A percentile compares a stretch with the other conserved stretches of the same genome.
These are phyloP conservation scores for Pogonomyrmex californicus DNA, from an alignment of 1,140 invertebrate genomes.

Conservation along the genomic window DNA sequence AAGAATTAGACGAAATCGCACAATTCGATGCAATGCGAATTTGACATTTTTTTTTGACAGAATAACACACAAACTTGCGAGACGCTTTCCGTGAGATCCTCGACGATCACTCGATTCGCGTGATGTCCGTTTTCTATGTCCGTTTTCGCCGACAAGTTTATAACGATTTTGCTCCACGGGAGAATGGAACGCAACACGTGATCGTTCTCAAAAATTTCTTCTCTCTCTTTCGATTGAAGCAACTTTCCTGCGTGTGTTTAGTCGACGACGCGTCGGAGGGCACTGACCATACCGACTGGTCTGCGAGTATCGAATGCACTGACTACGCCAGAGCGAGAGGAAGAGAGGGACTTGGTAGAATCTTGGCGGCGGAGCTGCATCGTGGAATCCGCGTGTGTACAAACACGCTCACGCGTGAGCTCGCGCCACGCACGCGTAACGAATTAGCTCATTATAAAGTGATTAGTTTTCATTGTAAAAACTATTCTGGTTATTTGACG, in stretches of 20 bases:
- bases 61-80: slow-evolving; percentile 17
- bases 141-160: slow-evolving; percentile 4
- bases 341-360: slow-evolving; percentile 58
- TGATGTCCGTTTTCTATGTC: background rate
- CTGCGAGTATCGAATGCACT: slow-evolving; percentile 70
- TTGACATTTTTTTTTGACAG: background rate
- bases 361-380: slow-evolving; percentile 36
- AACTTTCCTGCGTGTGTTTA: slow-evolving; percentile 28
- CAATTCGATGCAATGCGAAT: slow-evolving; percentile 16
- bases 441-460: background rate
- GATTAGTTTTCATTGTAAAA: background rate
- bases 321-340: slow-evolving; percentile 49
- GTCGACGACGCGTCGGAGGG: slow-evolving; percentile 63
- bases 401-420: background rate
- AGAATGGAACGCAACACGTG: background rate
- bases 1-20: slow-evolving; percentile 1
- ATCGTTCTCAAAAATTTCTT: background rate
- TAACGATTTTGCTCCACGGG: background rate
- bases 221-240: background rate
- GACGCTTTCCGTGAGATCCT: background rate
- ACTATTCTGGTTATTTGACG: background rate
- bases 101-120: background rate
- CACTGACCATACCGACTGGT: slow-evolving; percentile 74
- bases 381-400: background rate
- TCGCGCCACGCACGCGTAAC: background rate